These are phyloP conservation scores for Tinea trinotella DNA, from an alignment of 2,888 invertebrate species.

Conservation along the genomic window DNA sequence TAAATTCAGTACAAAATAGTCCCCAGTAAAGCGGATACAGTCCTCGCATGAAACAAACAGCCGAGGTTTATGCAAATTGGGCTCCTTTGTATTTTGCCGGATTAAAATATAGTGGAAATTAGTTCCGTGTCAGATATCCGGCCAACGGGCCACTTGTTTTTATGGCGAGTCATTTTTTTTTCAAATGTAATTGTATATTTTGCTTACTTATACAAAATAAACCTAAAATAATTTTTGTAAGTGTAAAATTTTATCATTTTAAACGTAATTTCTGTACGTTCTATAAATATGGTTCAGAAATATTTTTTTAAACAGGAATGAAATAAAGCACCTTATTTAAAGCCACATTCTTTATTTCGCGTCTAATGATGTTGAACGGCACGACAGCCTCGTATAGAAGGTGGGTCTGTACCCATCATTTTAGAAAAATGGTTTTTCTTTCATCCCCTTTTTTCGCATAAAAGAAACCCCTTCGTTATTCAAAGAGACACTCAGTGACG, in stretches of 20 bases:
- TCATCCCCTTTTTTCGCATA: slow-evolving; percentile 38
- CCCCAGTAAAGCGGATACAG: slow-evolving; percentile 59
- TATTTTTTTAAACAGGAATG: neutral
- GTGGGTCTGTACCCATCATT: slow-evolving; percentile 48
- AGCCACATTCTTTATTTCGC: slow-evolving; percentile 39
- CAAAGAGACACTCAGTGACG: slow-evolving; percentile 52
- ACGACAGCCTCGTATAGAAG: slow-evolving; percentile 55
- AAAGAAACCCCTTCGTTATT: slow-evolving; percentile 51
- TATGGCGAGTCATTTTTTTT: slow-evolving; percentile 35
- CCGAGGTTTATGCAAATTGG: slow-evolving; percentile 70
- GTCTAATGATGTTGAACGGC: slow-evolving; percentile 64
- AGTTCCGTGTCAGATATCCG: slow-evolving; percentile 67
- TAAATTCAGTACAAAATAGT: slow-evolving; percentile 61
- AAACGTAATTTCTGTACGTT: too few relatives aligned
- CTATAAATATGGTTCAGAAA: too few relatives aligned
- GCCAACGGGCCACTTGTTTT: slow-evolving; percentile 48
- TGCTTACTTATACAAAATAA: neutral
- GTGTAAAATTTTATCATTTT: too few relatives aligned
- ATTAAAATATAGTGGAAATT: slow-evolving; percentile 70
- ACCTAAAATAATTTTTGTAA: too few relatives aligned
- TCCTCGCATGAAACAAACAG: slow-evolving; percentile 66
- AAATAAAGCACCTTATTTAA: slow-evolving; percentile 35
- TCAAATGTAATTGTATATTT: slow-evolving; percentile 22
- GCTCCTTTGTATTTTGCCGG: slow-evolving; percentile 66
- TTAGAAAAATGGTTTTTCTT: slow-evolving; percentile 58